Evolutionary conservation across 2,888 invertebrate genomes (phyloP).

Genomic region (Ectobius pallidus): DNA sequence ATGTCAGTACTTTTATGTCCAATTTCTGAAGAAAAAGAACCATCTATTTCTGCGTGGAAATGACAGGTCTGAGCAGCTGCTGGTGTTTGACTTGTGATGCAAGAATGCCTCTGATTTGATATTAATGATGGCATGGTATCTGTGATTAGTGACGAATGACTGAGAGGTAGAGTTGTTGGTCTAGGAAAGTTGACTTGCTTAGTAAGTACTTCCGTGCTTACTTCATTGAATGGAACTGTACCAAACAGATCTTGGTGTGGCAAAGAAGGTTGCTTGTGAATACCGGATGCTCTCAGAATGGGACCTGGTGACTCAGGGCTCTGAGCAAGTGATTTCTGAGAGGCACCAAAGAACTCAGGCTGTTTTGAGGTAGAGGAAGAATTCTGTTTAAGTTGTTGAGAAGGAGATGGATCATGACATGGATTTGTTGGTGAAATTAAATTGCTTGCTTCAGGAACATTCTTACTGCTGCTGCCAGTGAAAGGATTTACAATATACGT

Average conservation of each 20-base stretch:
- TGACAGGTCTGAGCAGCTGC: neutral
- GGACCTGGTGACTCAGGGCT: neutral
- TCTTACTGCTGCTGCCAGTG: neutral
- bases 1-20: neutral
- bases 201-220: slow-evolving; percentile 15
- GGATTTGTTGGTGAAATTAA: neutral
- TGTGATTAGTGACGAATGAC: neutral
- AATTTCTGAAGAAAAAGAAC: neutral
- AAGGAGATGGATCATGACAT: slow-evolving; percentile 11
- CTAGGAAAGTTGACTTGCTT: slow-evolving; percentile 23
- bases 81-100: neutral
- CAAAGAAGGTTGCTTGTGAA: neutral
- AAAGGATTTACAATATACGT: slow-evolving; percentile 53
- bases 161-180: slow-evolving; percentile 31
- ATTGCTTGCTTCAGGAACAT: neutral
- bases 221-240: slow-evolving; percentile 47
- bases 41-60: neutral
- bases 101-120: slow-evolving; percentile 1
- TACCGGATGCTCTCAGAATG: neutral
- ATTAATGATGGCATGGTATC: neutral
- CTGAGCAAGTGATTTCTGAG: neutral
- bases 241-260: slow-evolving; percentile 48
- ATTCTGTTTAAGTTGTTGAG: neutral
- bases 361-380: neutral
- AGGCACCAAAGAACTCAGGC: neutral